Conservation (phyloP, 23 tunicate genomes). For the Halocynthia roretzi region DNA sequence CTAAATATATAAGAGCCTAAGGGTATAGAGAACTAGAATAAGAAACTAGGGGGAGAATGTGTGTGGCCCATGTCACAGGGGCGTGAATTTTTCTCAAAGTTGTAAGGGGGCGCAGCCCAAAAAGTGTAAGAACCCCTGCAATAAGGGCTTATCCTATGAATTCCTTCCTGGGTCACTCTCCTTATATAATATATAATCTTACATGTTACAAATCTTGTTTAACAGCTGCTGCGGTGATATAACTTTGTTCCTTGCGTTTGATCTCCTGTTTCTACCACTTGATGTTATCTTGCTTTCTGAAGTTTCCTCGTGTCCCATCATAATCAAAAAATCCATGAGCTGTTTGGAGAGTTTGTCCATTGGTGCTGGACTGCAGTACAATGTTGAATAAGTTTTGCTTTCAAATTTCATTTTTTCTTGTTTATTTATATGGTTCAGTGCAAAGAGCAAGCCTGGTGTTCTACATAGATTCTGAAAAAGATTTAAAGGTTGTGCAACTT, state of each 20-base stretch:
- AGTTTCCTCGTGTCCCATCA: conserved; percentile 9
- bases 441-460: conserved; percentile 11
- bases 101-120: background rate
- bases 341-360: conserved; percentile 23
- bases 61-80: no score
- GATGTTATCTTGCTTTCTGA: background rate
- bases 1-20: no score
- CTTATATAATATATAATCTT: conserved; percentile 8
- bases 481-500: no score
- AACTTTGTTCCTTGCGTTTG: conserved; percentile 2
- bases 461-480: conserved; percentile 1
- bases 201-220: conserved; percentile 47
- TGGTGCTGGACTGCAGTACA: conserved; percentile 19
- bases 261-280: background rate
- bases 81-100: no score
- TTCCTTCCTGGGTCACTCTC: no score
- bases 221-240: conserved; percentile 38
- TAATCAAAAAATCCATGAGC: conserved; percentile 28
- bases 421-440: background rate
- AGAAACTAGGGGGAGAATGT: no score
- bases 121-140: background rate
- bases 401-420: background rate
- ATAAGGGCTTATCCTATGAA: no score
- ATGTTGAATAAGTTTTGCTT: conserved; percentile 23
- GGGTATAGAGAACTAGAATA: no score